Evolutionary conservation across 2,888 invertebrate genomes (phyloP), one percentile per base, ranked within the genome.

Genomic region (Cephus pygmeus): DNA sequence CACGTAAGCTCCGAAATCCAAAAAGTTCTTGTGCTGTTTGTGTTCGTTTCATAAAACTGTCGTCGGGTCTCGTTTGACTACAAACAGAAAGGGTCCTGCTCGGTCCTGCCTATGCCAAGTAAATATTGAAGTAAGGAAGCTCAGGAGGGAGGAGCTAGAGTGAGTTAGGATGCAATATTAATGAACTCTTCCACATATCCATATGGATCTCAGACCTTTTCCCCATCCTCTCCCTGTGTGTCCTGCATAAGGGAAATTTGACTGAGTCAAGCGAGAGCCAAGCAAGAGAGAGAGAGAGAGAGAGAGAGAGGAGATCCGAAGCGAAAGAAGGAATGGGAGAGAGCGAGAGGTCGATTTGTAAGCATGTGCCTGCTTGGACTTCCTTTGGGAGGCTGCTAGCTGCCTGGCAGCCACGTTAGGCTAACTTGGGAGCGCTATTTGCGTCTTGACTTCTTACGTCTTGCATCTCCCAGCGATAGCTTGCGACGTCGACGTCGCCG

Each of bases 341-440:
- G 79, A 56, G 69, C 56, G 79, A 80, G 82, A 85, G 77, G 83
- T 85, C 84, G 83, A 83, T 85, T 85, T 83, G 85, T 83, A 81
- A 83, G 82, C 85, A 84, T 83, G 82, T 84, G 87, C 85, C 83
- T 81, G 83, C 81, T 84, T 79, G 81, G 78, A 81, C 80, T 77
- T 81, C 83, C 83, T 84, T 82, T 81, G 31, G 31, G 71, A 71
- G 71, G 56, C 56, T 56, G 56, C 56, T 56, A 23, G 56, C 71
- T 76, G 83, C 82, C 81, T 81, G 86, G 83, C 87, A 87, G 87
- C 85, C 86, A 87, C 87, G 90, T 91, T 91, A 90, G 91, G 89
- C 91, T 91, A 91, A 91, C 84, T 91, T 91, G 89, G 90, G 91
- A 88, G 88, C 88, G 90, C 91, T 91, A 91, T 91, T 91, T 91